Base-by-base conservation (phyloP, 2,888 invertebrate species). In the Cyclophora punctaria region DNA sequence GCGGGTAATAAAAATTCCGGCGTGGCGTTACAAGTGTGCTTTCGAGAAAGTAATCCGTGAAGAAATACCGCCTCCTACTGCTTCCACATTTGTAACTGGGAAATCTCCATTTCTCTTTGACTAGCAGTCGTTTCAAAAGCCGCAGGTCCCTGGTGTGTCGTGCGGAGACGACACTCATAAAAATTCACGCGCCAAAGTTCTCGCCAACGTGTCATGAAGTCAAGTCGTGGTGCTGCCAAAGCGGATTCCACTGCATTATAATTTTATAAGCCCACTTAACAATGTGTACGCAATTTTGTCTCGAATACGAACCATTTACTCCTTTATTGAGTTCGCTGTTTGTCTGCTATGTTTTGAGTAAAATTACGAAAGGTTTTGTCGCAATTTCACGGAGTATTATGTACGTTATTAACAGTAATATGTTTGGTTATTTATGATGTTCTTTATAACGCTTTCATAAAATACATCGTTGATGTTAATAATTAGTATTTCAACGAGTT, bases 31-130 rank as follows among this genome's bases (percentile, higher is more conserved):
- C 81, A 72, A 78, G 73, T 75, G 77, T 76, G 79, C 76, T 78
- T 79, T 73, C 80, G 77, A 67, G 76, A 83, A 82, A 78, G 83
- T 85, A 86, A 84, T 85, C 83, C 82, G 68, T 70, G 79, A 82
- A 84, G 82, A 85, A 80, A 85, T 85, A 84, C 80, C 78, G 74
- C 79, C 73, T 70, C 71, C 78, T 79, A 80, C 81, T 72, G 78
- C 77, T 83, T 79, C 73, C 80, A 83, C 83, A 85, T 86, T 86
- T 84, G 84, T 85, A 84, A 83, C 85, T 73, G 75, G 71, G 72
- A 84, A 85, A 86, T 85, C 83, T 84, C 83, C 83, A 86, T 86
- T 84, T 85, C 83, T 80, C 84, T 85, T 85, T 86, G 84, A 84
- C 80, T 83, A 72, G 72, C 75, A 80, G 83, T 78, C 85, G 80